These are phyloP conservation scores for Cataglyphis altisquamis DNA, from an alignment of 2,888 invertebrate species.

Conservation along the genomic window DNA sequence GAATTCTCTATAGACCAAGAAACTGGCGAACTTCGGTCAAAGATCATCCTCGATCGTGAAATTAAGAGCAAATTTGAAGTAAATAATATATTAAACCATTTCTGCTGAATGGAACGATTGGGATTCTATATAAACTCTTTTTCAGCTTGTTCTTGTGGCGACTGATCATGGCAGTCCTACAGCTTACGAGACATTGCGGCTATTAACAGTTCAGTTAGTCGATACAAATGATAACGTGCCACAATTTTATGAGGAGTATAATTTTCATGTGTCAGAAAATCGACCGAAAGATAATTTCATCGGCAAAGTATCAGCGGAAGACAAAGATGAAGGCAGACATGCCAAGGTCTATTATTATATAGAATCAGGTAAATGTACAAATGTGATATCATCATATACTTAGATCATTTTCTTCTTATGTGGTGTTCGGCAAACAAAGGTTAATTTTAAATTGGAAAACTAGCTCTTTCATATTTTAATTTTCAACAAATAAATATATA, in stretches of 20 bases:
- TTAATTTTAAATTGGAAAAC: not conserved
- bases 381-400: not conserved
- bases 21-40: constrained; percentile 93
- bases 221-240: constrained; percentile 95
- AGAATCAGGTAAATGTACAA: constrained; percentile 85
- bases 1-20: constrained; percentile 93
- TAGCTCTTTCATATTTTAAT: not conserved
- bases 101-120: not conserved
- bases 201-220: constrained; percentile 91
- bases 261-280: constrained; percentile 92
- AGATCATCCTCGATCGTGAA: constrained; percentile 93
- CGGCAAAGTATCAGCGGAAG: constrained; percentile 91
- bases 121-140: constrained; percentile 61
- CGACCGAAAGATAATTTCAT: constrained; percentile 83
- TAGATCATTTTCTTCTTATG: not conserved
- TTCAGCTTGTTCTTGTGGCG: constrained; percentile 92
- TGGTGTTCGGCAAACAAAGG: not conserved
- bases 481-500: not conserved
- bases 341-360: constrained; percentile 95
- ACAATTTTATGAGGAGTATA: constrained; percentile 91
- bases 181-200: constrained; percentile 92
- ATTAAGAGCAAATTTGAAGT: constrained; percentile 90
- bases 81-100: constrained; percentile 49
- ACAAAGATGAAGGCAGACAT: constrained; percentile 93
- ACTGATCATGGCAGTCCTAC: constrained; percentile 94